Evolutionary conservation across 2,113 vertebrate genomes (phyloP), one percentile per base, ranked within the genome.

Genomic region (Blennius ocellaris): DNA sequence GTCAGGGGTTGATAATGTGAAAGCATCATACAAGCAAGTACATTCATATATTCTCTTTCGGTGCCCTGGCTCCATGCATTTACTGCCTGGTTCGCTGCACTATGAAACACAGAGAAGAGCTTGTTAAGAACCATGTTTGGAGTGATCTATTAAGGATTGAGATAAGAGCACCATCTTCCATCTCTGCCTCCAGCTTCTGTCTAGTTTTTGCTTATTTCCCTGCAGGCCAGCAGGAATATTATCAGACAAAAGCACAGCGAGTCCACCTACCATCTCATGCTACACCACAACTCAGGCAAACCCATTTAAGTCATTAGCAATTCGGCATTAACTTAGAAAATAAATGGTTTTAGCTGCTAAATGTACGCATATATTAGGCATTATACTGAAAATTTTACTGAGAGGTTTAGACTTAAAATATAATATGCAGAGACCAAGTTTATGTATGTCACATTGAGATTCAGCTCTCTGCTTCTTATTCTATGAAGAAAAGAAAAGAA

Each of bases 131-230:
- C 78, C 60, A 66, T 47, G 49, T 87, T 84, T 73, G 17, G 21
- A 45, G 9, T 60, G 58, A 84, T 55, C 48, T 57, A 71, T 61
- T 64, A 56, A 60, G 68, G 57, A 70, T 70, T 53, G 3, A 78
- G 77, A 85, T 83, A 78, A 83, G 50, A 76, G 61, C 67, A 78
- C 71, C 6, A 73, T 78, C 68, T 86, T 53, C 30, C 54, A 72
- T 73, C 7, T 56, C 51, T 53, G 60, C 41, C 65, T 66, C 62
- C 48, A 67, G 64, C 59, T 17, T 55, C 36, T 16, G 17, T 64
- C 21, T 39, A 40, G 59, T 70, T 52, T 69, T 44, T 54, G 30
- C 40, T 74, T 55, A 78, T 76, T 73, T 77, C 58, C 62, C 53
- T 62, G 40, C 14, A 56, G 11, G 61, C 15, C 71, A 67, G 37